Evolutionary conservation across 1,140 invertebrate species (phyloP).

Genomic region (Drosophila eugracilis): DNA sequence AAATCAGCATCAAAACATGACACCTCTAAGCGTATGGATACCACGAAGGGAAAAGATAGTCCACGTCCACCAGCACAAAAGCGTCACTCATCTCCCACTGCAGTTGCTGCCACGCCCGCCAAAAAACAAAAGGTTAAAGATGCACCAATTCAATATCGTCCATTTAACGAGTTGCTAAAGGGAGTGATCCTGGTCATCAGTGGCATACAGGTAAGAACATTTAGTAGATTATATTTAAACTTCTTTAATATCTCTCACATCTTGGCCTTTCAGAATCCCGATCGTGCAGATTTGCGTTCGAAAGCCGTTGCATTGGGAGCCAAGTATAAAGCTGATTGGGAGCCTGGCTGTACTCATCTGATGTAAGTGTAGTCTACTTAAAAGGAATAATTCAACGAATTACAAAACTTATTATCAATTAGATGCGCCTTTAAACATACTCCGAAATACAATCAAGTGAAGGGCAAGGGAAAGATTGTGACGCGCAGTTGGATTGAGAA

Average conservation of each 20-base stretch:
- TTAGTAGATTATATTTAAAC: background rate
- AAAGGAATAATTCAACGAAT: background rate
- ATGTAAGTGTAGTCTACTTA: slow-evolving; percentile 42
- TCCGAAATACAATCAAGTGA: slow-evolving; percentile 92
- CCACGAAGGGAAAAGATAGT: slow-evolving; percentile 4
- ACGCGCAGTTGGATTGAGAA: slow-evolving; percentile 91
- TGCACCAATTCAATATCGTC: slow-evolving; percentile 77
- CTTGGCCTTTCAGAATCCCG: slow-evolving; percentile 89
- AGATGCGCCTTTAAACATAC: slow-evolving; percentile 96
- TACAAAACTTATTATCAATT: slow-evolving; percentile 21
- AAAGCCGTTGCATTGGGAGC: slow-evolving; percentile 92
- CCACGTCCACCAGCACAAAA: slow-evolving; percentile 36
- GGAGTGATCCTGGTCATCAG: slow-evolving; percentile 92
- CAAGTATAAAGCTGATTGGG: slow-evolving; percentile 87
- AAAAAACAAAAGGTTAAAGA: slow-evolving; percentile 44
- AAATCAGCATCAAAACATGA: background rate
- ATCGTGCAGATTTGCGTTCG: slow-evolving; percentile 88
- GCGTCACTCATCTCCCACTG: slow-evolving; percentile 37
- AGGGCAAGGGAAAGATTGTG: slow-evolving; percentile 89
- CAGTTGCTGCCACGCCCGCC: slow-evolving; percentile 28
- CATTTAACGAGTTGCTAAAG: slow-evolving; percentile 87
- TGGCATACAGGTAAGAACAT: slow-evolving; percentile 87
- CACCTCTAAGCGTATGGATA: background rate
- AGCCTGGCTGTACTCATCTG: slow-evolving; percentile 59
- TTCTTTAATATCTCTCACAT: background rate